Evolutionary conservation across 2,797 vertebrate genomes (phyloP).

Genomic region (Pristis pectinata): DNA sequence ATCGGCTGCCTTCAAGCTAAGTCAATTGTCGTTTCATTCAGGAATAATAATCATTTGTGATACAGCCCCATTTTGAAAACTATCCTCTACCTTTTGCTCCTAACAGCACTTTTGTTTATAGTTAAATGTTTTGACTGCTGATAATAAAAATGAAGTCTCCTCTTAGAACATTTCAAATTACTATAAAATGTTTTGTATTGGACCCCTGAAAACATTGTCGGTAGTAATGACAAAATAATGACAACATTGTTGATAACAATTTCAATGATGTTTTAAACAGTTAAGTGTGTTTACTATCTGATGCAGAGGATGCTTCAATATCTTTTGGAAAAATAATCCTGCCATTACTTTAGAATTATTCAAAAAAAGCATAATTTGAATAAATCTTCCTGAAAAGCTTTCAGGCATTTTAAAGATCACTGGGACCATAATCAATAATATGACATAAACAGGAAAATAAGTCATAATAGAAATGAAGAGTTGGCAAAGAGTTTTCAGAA

Average conservation of each 20-base stretch:
- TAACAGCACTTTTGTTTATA: not conserved
- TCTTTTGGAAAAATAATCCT: not conserved
- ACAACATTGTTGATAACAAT: not conserved
- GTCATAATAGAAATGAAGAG: not conserved
- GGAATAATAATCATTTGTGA: not conserved
- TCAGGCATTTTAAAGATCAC: not conserved
- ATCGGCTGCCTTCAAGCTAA: slow-evolving; percentile 9
- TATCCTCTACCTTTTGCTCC: not conserved
- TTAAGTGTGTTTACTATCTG: not conserved
- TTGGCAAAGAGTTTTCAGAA: not conserved
- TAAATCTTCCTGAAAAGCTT: not conserved
- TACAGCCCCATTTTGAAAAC: not conserved
- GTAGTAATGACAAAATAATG: not conserved
- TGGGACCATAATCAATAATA: not conserved
- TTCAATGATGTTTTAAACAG: not conserved
- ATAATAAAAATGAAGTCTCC: not conserved
- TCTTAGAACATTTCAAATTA: not conserved
- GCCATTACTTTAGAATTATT: not conserved
- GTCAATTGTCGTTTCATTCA: not conserved
- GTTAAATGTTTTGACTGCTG: not conserved
- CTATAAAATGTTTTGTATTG: not conserved
- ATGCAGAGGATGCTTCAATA: not conserved
- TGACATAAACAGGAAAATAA: not conserved
- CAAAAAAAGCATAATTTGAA: not conserved
- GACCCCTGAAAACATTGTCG: not conserved